Evolutionary conservation across 92 coral and sea anemone genomes (phyloP).

Genomic region (Ricordea florida): DNA sequence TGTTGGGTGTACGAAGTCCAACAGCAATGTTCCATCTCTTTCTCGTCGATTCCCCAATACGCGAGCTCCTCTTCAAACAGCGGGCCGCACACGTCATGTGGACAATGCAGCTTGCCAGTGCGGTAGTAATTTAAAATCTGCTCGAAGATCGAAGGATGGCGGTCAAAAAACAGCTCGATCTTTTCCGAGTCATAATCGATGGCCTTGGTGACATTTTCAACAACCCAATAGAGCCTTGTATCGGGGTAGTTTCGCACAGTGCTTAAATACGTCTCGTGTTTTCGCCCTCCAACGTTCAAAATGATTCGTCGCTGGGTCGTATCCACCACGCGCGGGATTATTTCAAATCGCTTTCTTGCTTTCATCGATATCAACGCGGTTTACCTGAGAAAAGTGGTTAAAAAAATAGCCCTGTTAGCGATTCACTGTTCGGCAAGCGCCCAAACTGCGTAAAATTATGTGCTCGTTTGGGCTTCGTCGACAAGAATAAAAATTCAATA

Average conservation of each 20-base stretch:
- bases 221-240: constrained; percentile 89
- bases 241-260: constrained; percentile 85
- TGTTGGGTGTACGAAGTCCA: constrained; percentile 93
- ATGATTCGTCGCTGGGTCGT: constrained; percentile 74
- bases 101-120: constrained; percentile 93
- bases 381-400: background rate
- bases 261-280: constrained; percentile 86
- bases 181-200: constrained; percentile 92
- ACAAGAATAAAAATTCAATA: background rate
- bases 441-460: background rate
- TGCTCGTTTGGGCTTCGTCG: background rate
- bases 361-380: constrained; percentile 24
- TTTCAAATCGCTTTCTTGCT: constrained; percentile 63
- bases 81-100: constrained; percentile 95
- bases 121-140: constrained; percentile 91
- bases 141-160: constrained; percentile 90
- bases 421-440: background rate
- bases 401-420: background rate
- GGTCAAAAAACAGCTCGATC: constrained; percentile 90
- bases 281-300: constrained; percentile 89
- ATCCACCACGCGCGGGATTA: constrained; percentile 75
- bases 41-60: constrained; percentile 97
- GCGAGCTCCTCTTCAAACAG: constrained; percentile 91
- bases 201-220: constrained; percentile 89
- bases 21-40: constrained; percentile 98